Conservation (phyloP, 2,113 vertebrate species). For the Daphoenositta chrysoptera region DNA sequence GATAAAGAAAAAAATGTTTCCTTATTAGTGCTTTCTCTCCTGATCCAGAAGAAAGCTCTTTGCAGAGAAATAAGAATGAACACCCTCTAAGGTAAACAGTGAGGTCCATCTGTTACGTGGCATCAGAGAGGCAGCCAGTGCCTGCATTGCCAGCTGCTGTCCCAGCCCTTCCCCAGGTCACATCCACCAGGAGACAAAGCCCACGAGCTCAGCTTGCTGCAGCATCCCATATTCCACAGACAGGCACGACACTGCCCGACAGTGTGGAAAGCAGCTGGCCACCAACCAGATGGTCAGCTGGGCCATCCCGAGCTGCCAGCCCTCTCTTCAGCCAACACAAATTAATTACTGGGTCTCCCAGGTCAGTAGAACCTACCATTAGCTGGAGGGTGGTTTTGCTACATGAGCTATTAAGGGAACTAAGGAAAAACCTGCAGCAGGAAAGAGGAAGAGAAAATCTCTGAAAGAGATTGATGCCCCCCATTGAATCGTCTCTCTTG, state of each 20-base stretch:
- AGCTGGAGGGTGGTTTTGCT: fast-evolving
- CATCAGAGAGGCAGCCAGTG: neutral
- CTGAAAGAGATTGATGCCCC: neutral
- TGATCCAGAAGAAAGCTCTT: neutral
- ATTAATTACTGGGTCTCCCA: neutral
- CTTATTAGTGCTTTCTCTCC: neutral
- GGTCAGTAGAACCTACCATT: neutral
- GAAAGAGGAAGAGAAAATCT: neutral
- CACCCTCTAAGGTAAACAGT: neutral
- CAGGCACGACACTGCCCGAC: fast-evolving
- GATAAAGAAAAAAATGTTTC: neutral
- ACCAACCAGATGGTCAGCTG: neutral
- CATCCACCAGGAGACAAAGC: neutral
- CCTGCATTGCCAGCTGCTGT: fast-evolving
- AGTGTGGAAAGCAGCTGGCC: neutral
- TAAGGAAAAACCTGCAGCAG: neutral
- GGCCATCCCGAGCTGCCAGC: neutral
- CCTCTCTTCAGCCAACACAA: neutral
- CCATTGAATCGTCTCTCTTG: neutral
- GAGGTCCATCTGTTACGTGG: neutral
- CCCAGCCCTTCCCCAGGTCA: neutral
- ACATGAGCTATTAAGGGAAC: neutral
- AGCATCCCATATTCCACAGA: neutral
- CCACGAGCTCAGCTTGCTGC: neutral
- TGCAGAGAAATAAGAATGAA: neutral